Conservation (phyloP, 2,797 vertebrate species). For the Chloroceryle inda region DNA sequence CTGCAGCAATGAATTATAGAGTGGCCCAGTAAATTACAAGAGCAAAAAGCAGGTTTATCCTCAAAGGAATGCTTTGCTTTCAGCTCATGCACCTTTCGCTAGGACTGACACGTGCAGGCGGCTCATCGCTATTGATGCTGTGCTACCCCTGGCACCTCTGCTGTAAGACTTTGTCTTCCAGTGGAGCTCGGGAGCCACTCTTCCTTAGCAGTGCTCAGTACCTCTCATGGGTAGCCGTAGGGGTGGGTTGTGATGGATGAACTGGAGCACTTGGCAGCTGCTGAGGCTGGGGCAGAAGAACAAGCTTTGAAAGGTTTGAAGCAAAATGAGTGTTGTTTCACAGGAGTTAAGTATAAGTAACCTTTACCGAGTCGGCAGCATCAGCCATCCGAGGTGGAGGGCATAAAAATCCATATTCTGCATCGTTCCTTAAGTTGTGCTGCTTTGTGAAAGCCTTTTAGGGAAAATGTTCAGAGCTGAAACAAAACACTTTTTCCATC, state of each 20-base stretch:
- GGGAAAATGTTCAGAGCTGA: background rate
- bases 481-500: background rate
- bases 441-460: background rate
- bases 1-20: background rate
- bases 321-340: background rate
- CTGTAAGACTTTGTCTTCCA: background rate
- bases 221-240: background rate
- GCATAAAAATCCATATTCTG: background rate
- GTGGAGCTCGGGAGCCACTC: background rate
- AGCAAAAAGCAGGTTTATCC: constrained; percentile 35
- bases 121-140: fast-evolving
- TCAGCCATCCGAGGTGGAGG: background rate
- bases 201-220: background rate
- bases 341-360: background rate
- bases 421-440: background rate
- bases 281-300: background rate
- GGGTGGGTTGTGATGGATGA: background rate
- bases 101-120: background rate
- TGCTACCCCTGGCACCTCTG: background rate
- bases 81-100: background rate
- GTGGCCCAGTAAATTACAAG: constrained; percentile 7
- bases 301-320: background rate
- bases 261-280: background rate
- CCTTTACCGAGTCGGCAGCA: background rate
- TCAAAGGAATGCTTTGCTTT: background rate